These are phyloP conservation scores for Scaptomyza reducta DNA, from an alignment of 2,888 invertebrate species.

Conservation along the genomic window DNA sequence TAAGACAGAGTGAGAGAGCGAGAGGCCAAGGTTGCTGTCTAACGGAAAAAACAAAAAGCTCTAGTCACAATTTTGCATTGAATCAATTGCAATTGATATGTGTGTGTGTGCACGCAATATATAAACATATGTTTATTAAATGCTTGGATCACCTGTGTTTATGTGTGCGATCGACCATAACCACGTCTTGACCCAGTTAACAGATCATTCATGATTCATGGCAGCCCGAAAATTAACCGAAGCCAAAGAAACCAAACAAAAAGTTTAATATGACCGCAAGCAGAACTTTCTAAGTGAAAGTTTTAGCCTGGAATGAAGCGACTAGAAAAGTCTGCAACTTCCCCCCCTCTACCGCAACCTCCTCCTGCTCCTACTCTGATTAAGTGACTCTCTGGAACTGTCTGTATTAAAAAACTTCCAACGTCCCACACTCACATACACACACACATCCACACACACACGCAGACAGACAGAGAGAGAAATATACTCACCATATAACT, in stretches of 20 bases:
- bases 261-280: constrained; percentile 72
- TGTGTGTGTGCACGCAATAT: constrained; percentile 32
- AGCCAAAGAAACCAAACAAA: constrained; percentile 31
- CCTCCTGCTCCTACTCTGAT: constrained; percentile 15
- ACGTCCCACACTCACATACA: constrained; percentile 63
- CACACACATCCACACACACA: constrained; percentile 26
- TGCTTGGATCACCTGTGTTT: constrained; percentile 4
- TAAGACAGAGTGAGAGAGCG: constrained; percentile 8
- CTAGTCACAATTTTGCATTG: constrained; percentile 62
- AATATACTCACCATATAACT: constrained; percentile 77
- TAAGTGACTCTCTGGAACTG: constrained; percentile 33
- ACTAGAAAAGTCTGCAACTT: constrained; percentile 74
- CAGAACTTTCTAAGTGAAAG: constrained; percentile 84
- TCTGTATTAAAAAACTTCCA: constrained; percentile 46
- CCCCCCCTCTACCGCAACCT: constrained; percentile 13
- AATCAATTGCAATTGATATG: constrained; percentile 58
- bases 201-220: constrained; percentile 51
- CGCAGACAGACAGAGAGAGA: constrained; percentile 14
- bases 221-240: constrained; percentile 36
- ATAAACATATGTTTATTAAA: constrained; percentile 18
- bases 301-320: constrained; percentile 68
- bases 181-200: constrained; percentile 69
- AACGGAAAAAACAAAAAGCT: constrained; percentile 63
- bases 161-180: constrained; percentile 28
- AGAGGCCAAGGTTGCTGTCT: constrained; percentile 66